Conservation (phyloP, 2,888 invertebrate genomes). For the Bruchidius siliquastri region DNA sequence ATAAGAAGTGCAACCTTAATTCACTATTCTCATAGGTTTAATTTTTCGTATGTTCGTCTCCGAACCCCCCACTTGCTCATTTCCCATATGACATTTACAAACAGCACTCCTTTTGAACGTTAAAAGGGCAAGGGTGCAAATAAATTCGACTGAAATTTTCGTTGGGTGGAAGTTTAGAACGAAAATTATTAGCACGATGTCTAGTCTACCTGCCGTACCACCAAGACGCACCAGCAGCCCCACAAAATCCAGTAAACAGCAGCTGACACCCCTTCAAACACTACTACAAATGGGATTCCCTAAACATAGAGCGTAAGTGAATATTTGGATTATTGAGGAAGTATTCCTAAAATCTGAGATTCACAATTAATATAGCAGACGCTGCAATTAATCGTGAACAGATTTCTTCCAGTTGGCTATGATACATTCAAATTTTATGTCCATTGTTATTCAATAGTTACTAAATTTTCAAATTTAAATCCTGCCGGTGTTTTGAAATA, state of each 20-base stretch:
- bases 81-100: background rate
- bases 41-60: too few relatives aligned
- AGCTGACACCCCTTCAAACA: constrained; percentile 73
- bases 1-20: too few relatives aligned
- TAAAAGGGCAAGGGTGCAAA: background rate
- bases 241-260: constrained; percentile 68
- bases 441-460: too few relatives aligned
- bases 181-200: background rate
- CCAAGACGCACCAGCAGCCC: constrained; percentile 63
- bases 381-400: background rate
- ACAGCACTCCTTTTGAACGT: background rate
- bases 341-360: too few relatives aligned
- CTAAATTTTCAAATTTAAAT: too few relatives aligned
- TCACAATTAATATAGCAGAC: too few relatives aligned
- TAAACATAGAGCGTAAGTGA: constrained; percentile 79
- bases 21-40: too few relatives aligned
- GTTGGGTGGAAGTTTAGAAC: background rate
- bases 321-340: too few relatives aligned
- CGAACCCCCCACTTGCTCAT: background rate
- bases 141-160: background rate
- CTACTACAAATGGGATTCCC: constrained; percentile 86
- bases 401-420: background rate
- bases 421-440: too few relatives aligned
- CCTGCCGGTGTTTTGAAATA: too few relatives aligned
- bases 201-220: constrained; percentile 64